Conservation (phyloP, 2,888 invertebrate species). For the Acrocyrtus sp. region DNA sequence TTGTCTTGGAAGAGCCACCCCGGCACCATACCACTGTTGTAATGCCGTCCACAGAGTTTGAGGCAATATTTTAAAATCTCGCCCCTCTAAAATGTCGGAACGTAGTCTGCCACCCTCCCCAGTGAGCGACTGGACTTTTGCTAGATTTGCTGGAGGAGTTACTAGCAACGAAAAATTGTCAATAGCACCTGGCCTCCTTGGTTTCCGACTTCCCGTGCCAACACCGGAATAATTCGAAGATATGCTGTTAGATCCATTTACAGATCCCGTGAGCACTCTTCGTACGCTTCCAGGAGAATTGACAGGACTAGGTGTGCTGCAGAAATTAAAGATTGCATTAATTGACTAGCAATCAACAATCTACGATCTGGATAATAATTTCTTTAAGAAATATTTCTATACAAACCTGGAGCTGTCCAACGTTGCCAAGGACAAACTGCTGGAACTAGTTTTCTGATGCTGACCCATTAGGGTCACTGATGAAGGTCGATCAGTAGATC, state of each 20-base stretch:
- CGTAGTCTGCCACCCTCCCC: conserved; percentile 89
- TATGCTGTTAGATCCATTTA: conserved; percentile 41
- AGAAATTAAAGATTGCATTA: conserved; percentile 19
- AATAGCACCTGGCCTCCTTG: conserved; percentile 74
- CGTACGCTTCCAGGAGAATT: conserved; percentile 62
- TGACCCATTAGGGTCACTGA: conserved; percentile 46
- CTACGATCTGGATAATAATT: conserved; percentile 27
- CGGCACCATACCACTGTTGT: conserved; percentile 84
- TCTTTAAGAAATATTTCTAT: neutral
- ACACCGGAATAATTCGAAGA: conserved; percentile 27
- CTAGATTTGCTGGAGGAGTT: conserved; percentile 67
- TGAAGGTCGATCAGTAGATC: conserved; percentile 25
- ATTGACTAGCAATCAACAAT: too few relatives aligned
- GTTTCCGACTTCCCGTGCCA: conserved; percentile 30
- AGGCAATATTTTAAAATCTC: conserved; percentile 88
- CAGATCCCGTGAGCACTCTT: conserved; percentile 48
- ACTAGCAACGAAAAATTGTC: conserved; percentile 78
- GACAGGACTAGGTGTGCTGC: conserved; percentile 62
- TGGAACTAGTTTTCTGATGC: conserved; percentile 58
- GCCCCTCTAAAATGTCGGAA: conserved; percentile 71
- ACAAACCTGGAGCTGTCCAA: conserved; percentile 62
- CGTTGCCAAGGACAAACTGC: conserved; percentile 62
- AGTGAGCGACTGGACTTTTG: conserved; percentile 75
- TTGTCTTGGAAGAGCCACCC: conserved; percentile 82
- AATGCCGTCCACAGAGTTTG: conserved; percentile 89